Base-by-base conservation (phyloP, 1,140 invertebrate species). In the Eumaeus atala region DNA sequence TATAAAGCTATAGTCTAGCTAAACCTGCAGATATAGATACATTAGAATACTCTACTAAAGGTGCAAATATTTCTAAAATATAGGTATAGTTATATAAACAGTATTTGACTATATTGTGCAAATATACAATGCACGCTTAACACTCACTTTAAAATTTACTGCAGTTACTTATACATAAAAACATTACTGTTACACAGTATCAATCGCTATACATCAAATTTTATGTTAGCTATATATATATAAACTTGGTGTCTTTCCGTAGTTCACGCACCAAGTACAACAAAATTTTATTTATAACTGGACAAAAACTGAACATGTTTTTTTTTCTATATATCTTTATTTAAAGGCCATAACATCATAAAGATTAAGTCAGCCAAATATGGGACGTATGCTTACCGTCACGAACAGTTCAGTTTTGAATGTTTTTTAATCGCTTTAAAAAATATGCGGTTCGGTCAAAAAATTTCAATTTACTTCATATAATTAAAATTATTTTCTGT, bases 21-120 rank as follows among this genome's bases (percentile, higher is more conserved):
- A 79, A 75, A 68, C 74, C 74, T 84, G 83, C 80, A 74, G 74
- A 77, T 78, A 79, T 83, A 84, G 21, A 28, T 28, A 28, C 21
- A 28, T 28, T 28, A 28, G 70, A 77, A 77, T 80, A 85, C 76
- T 77, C 77, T 86, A 82, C 80, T 72, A 83, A 77, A 74, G 78
- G 83, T 86, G 83, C 83, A 86, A 86, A 86, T 86, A 86, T 78
- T 77, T 83, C 83, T 86, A 86, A 86, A 86, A 86, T 86, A 86
- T 85, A 73, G 70, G 64, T 63, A 77, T 71, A 81, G 80, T 74
- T 81, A 64, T 80, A 78, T 83, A 83, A 80, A 83, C 64, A 59
- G 70, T 82, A 77, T 67, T 72, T 59, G 62, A 66, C 72, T 79
- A 81, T 73, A 71, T 67, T 74, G 82, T 80, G 80, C 75, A 68